phyloP scores from a whole-genome alignment of 2,888 invertebrate genomes.

The Melinaea marsaeus region DNA sequence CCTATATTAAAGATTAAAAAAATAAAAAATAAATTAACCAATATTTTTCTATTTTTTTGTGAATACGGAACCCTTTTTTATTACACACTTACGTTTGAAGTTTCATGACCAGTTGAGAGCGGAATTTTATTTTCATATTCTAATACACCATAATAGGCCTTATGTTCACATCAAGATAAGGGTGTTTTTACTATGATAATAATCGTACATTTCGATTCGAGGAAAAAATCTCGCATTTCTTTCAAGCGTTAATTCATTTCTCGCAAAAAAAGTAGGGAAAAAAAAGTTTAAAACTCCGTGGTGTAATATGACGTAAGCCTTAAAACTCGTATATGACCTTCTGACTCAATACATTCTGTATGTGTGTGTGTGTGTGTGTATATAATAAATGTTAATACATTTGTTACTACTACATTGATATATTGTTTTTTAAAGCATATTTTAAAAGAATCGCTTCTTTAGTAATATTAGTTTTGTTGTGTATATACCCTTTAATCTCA shows the following conservation, averaged over 20 bases:
- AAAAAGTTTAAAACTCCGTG: slow-evolving; percentile 31
- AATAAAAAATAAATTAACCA: too few species aligned
- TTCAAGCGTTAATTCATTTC: slow-evolving; percentile 40
- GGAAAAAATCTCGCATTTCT: slow-evolving; percentile 45
- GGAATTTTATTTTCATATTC: slow-evolving; percentile 7
- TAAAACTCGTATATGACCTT: slow-evolving; percentile 36
- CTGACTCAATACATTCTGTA: slow-evolving; percentile 13
- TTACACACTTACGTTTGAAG: slow-evolving; percentile 22
- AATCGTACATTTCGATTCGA: slow-evolving; percentile 15
- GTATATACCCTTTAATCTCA: too few species aligned
- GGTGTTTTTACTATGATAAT: slow-evolving; percentile 8
- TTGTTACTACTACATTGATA: too few species aligned
- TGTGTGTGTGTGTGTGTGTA: slow-evolving; percentile 13
- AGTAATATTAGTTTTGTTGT: too few species aligned
- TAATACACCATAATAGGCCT: slow-evolving; percentile 8
- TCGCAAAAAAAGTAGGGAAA: slow-evolving; percentile 34
- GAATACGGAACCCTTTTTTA: slow-evolving; percentile 14
- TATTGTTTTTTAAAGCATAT: too few species aligned
- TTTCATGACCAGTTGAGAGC: slow-evolving; percentile 12
- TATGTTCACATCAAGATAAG: background rate
- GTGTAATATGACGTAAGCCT: slow-evolving; percentile 53
- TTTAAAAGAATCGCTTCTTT: too few species aligned
- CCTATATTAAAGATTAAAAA: too few species aligned
- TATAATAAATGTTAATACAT: background rate
- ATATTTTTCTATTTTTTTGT: too few species aligned